Evolutionary conservation across 2,888 invertebrate species (phyloP), one percentile per base, ranked within the genome.

Genomic region (Chymomyza caudatula): DNA sequence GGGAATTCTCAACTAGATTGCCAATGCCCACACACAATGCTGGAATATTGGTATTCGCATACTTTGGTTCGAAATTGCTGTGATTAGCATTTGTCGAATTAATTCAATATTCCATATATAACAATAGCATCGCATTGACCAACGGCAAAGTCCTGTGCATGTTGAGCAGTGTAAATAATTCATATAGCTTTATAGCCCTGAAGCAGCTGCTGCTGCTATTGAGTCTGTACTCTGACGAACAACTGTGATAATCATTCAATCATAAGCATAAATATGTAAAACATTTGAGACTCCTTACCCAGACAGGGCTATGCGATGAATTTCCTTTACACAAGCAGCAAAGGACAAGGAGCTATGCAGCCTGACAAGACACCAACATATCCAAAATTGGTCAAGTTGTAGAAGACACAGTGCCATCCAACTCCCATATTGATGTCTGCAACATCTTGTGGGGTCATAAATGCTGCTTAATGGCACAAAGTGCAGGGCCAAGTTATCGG

Each of bases 241-340:
- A 43, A 53, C 60, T 44, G 43, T 25, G 58, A 62, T 64, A 71
- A 57, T 53, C 60, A 29, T 42, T 62, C 60, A 67, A 72, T 67
- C 57, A 62, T 63, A 56, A 47, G 44, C 59, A 55, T 62, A 72
- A 72, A 72, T 71, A 59, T 60, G 71, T 49, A 63, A 65, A 72
- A 51, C 60, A 42, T 29, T 60, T 44, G 60, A 58, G 58, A 59
- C 51, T 49, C 19, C 19, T 11, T 19, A 47, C 47, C 17, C 6
- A 19, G 23, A 22, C 20, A 6, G 1, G 51, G 59, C 51, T 59
- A 59, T 59, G 42, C 47, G 37, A 52, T 60, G 59, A 58, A 58
- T 60, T 60, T 52, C 4, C 15, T 23, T 11, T 11, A 11, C 11
- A 37, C 29, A 8, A 42, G 15, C 43, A 25, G n/a, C 19, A 11